These are phyloP conservation scores for Mustela nigripes DNA, from an alignment of 2,113 vertebrate genomes.

Conservation along the genomic window DNA sequence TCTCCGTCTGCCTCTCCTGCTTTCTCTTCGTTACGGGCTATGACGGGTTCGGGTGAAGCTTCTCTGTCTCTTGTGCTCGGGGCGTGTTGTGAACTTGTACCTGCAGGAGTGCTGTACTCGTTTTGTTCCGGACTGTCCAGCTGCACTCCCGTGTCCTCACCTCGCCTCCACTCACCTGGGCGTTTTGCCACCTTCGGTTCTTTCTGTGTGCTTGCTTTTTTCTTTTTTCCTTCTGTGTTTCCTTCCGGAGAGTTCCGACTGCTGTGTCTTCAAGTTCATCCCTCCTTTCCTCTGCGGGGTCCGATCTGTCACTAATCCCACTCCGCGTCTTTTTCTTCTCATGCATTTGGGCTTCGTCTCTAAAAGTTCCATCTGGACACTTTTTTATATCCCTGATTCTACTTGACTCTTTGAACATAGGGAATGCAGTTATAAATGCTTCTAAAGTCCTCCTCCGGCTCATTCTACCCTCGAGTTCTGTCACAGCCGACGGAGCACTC, in stretches of 20 bases:
- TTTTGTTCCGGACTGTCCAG: too few relatives aligned
- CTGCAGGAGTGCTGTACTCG: neutral
- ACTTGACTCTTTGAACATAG: neutral
- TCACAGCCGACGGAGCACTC: neutral
- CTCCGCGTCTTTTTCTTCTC: neutral
- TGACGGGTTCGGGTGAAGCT: rapidly evolving
- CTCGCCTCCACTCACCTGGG: rapidly evolving
- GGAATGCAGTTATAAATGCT: neutral
- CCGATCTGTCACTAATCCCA: neutral
- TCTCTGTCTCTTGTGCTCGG: neutral
- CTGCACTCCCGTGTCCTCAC: neutral
- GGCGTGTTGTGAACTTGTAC: neutral
- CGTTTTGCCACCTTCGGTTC: rapidly evolving
- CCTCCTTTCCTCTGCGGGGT: neutral
- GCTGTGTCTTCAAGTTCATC: neutral
- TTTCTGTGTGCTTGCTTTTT: neutral
- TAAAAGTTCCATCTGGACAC: neutral
- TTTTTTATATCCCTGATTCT: neutral
- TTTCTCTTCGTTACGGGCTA: too few relatives aligned
- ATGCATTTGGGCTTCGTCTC: neutral
- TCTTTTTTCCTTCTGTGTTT: neutral
- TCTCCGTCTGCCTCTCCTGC: neutral
- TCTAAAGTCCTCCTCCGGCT: neutral
- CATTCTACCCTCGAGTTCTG: neutral
- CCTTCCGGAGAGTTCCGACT: neutral